Base-by-base conservation (phyloP, 2,888 invertebrate genomes). In the Druceiella hillmani region DNA sequence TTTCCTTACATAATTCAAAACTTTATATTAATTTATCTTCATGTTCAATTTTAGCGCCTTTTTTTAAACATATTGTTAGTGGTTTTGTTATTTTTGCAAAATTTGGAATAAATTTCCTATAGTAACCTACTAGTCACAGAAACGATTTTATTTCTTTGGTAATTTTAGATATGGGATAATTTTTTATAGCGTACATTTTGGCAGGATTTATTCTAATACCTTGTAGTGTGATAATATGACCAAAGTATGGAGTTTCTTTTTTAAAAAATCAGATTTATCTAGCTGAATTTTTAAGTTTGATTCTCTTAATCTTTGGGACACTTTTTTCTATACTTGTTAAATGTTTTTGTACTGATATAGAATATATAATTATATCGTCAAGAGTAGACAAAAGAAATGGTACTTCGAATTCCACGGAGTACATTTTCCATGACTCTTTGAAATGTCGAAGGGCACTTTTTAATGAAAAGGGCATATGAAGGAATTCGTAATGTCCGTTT, bases 391-490 rank as follows among this genome's bases (percentile, higher is more conserved):
- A 50, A 44, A 17, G 46, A 47, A 29, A 27, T 39, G 1, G 42
- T 12, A 4, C 40, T 46, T 10, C 38, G 26, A 29, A 52, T 45
- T 46, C 30, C 47, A 10, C 41, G 33, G 4, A 61, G 36, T 2
- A 54, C 47, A 22, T 47, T 44, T 38, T 56, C 50, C 47, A 58
- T 58, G 5, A 52, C 27, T 3, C 59, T 13, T 42, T 56, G 56
- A 41, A 61, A 61, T 2, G 56, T 56, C 1, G 48, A 45, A 2
- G 58, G 1, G 52, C 47, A 30, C 51, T 55, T 27, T 48, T 46
- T 3, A 58, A 39, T 0, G 56, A 56, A 36, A 57, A 52, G 1
- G 52, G 52, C 53, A 61, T 53, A 3, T 54, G 38, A 13, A 38
- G 24, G 38, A 46, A 56, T 45, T 60, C 53, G 20, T 45, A 58